Evolutionary conservation across 2,888 invertebrate genomes (phyloP), one percentile per base, ranked within the genome.

Genomic region (Eledone cirrhosa): DNA sequence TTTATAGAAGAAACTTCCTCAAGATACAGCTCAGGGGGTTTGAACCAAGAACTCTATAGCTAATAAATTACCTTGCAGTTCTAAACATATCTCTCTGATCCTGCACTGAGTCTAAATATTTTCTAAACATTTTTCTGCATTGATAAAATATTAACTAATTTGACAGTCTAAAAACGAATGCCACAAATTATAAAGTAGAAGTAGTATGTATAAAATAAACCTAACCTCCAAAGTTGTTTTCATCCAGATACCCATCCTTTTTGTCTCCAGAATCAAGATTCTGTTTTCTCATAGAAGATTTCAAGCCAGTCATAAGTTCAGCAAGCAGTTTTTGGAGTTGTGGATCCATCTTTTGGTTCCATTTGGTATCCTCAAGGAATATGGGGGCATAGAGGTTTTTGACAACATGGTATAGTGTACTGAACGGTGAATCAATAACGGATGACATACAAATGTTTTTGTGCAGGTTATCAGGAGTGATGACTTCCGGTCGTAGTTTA

Each of bases 331-430:
- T 90, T 87, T 91, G 92, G 53, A 92, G 87, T 83, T 92, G 92
- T 31, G 92, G 92, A 83, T 92, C 92, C 78, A 92, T 84, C 48
- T 84, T 88, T 41, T 89, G 85, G 80, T 90, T 90, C 89, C 90
- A 91, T 79, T 87, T 89, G 16, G 88, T 87, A 85, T 90, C 86
- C 79, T 92, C 90, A 76, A 92, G 87, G 77, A 92, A 85, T 47
- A 89, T 77, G 33, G 90, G 90, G 22, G 92, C 91, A 89, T 92
- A 94, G 24, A 94, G 91, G 82, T 93, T 93, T 84, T 93, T 93
- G 48, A 94, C 90, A 53, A 92, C 91, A 87, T 94, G 93, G 87
- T 93, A 94, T 27, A 94, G 91, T 2, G 93, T 92, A 77, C 92
- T 91, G 47, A 93, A 90, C 19, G 94, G 93, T 33, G 93, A 92